These are phyloP conservation scores for Pterostichus niger DNA, from an alignment of 2,888 invertebrate genomes.

Conservation along the genomic window DNA sequence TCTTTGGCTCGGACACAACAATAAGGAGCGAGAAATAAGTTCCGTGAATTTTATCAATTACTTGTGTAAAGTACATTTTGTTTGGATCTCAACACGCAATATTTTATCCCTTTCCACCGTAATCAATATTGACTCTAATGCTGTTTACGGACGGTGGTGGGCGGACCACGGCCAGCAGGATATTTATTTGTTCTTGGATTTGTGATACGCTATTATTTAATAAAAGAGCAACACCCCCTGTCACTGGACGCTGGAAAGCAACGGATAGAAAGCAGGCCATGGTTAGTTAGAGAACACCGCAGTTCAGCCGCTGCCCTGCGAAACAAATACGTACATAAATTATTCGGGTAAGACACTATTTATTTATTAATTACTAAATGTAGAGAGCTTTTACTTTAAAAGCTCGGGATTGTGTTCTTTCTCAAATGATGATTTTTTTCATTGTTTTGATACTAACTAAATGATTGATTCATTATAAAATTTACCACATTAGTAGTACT, in stretches of 20 bases:
- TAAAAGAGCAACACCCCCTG: slow-evolving; percentile 60
- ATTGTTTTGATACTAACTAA: no score
- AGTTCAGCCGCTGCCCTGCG: neutral
- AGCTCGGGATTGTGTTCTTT: neutral
- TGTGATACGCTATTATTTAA: slow-evolving; percentile 67
- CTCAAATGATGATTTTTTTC: neutral
- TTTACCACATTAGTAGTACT: no score
- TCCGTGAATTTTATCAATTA: slow-evolving; percentile 60
- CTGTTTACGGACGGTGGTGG: slow-evolving; percentile 60
- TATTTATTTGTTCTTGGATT: slow-evolving; percentile 66
- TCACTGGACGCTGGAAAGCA: neutral
- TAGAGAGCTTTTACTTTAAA: slow-evolving; percentile 34
- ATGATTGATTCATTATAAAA: no score
- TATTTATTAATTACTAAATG: slow-evolving; percentile 61
- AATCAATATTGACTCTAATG: slow-evolving; percentile 66
- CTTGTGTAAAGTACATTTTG: slow-evolving; percentile 65
- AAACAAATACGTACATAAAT: slow-evolving; percentile 65
- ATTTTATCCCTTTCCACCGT: slow-evolving; percentile 57
- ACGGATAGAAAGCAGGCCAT: slow-evolving; percentile 19
- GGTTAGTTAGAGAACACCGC: neutral
- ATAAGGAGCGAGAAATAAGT: slow-evolving; percentile 30
- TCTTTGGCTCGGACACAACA: slow-evolving; percentile 53
- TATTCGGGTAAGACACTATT: slow-evolving; percentile 51
- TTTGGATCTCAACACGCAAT: slow-evolving; percentile 58
- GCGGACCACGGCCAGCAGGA: slow-evolving; percentile 39